Evolutionary conservation across 2,888 invertebrate species (phyloP).

Genomic region (Drosophila hamatofila): DNA sequence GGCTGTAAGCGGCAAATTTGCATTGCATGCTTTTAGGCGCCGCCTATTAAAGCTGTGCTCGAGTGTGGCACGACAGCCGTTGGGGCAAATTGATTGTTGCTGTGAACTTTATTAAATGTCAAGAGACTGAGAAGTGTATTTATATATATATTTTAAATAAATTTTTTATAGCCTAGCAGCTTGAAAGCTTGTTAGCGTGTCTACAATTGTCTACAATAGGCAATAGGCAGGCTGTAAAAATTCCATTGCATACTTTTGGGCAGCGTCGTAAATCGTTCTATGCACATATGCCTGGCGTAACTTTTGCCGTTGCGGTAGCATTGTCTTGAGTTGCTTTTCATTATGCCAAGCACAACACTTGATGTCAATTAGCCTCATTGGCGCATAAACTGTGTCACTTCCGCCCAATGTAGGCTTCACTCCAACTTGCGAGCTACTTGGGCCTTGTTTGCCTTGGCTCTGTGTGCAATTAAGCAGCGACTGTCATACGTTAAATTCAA

Average conservation of each 20-base stretch:
- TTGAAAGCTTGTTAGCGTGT: background rate
- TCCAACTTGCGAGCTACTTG: constrained; percentile 10
- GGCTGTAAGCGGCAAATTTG: constrained; percentile 25
- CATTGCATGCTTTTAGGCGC: constrained; percentile 61
- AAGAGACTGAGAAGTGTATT: constrained; percentile 18
- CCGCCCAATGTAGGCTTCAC: constrained; percentile 46
- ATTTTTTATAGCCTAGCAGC: background rate
- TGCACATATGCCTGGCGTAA: background rate
- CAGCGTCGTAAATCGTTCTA: background rate
- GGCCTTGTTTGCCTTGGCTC: constrained; percentile 12
- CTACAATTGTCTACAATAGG: too few relatives aligned
- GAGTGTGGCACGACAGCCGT: constrained; percentile 28
- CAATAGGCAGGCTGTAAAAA: background rate
- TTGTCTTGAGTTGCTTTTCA: constrained; percentile 22
- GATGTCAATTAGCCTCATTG: constrained; percentile 63
- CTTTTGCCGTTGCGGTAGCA: constrained; percentile 1
- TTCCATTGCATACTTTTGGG: constrained; percentile 4
- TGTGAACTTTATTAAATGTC: constrained; percentile 30
- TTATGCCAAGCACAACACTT: constrained; percentile 36
- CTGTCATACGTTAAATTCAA: constrained; percentile 78
- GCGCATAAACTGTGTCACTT: constrained; percentile 70
- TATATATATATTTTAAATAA: background rate
- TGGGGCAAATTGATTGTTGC: constrained; percentile 50
- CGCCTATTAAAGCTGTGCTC: constrained; percentile 35
- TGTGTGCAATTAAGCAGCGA: constrained; percentile 72